phyloP scores from a whole-genome alignment of 2,888 invertebrate genomes.

The Cryptocephalus primarius region DNA sequence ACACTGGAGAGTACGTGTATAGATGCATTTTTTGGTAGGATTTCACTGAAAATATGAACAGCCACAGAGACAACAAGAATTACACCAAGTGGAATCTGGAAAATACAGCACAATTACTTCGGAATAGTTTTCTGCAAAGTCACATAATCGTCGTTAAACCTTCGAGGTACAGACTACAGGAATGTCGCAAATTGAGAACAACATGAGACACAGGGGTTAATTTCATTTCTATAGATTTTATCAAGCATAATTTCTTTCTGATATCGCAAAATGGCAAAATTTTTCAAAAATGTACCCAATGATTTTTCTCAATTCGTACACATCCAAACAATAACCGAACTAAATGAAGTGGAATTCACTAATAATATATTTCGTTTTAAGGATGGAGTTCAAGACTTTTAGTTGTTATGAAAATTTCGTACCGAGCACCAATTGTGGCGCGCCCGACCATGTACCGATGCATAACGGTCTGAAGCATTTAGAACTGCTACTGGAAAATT shows the following conservation, averaged over 20 bases:
- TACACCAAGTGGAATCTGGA: constrained; percentile 76
- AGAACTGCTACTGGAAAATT: constrained; percentile 48
- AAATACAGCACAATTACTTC: constrained; percentile 57
- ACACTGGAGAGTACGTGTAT: too few species aligned
- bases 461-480: constrained; percentile 65
- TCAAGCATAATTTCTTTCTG: too few species aligned
- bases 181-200: background rate
- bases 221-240: too few species aligned
- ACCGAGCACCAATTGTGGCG: constrained; percentile 66
- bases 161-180: constrained; percentile 45
- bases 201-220: too few species aligned
- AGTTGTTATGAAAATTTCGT: constrained; percentile 87
- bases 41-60: constrained; percentile 72
- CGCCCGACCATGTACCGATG: constrained; percentile 66
- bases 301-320: too few species aligned
- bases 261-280: too few species aligned
- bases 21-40: constrained; percentile 43
- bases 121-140: constrained; percentile 56
- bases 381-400: constrained; percentile 74
- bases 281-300: too few species aligned
- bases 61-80: constrained; percentile 55
- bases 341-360: too few species aligned
- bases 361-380: constrained; percentile 25
- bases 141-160: constrained; percentile 66
- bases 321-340: too few species aligned